Evolutionary conservation across 2,888 invertebrate genomes (phyloP), one percentile per base, ranked within the genome.

Genomic region (Macrosoma leucophasiata): DNA sequence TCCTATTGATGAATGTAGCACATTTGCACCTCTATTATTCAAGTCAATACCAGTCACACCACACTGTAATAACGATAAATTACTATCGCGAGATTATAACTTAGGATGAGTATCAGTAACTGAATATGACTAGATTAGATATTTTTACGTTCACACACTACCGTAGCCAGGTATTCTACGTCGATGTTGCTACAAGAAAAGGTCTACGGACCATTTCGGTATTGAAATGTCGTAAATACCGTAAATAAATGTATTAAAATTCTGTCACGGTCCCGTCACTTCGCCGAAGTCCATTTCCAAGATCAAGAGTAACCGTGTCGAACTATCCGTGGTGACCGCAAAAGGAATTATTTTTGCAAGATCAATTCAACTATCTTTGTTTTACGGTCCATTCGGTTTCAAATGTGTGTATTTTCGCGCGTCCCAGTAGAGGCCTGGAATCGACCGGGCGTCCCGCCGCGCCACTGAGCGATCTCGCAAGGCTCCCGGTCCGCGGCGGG

Each of bases 381-480:
- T 56, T 54, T 60, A 62, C 62, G 62, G 64, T 57, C 58, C 50
- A 58, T 59, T 62, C 55, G 58, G 55, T 59, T 60, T 52, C 47
- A 41, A 50, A 52, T 55, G 48, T 49, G 42, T 48, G 36, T 53
- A 52, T 49, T 61, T 65, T 52, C 60, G 65, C 68, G 68, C 72
- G 69, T 68, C 66, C 69, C 52, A 66, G 63, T 65, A 67, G 76
- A 60, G 64, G 67, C 69, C 56, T 69, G 67, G 74, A 74, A 79
- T 79, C 82, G 82, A 81, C 79, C 82, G 68, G 69, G 75, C 73
- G 65, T 72, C 69, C 72, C 75, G 75, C 68, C 76, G 79, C 77
- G 72, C 72, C 78, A 84, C 82, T 84, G 79, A 81, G 68, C 68
- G 68, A 51, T 62, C 62, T 62, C 46, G 57, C 59, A 54, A 61